Conservation (phyloP, 2,797 vertebrate species). For the Myripristis murdjan region DNA sequence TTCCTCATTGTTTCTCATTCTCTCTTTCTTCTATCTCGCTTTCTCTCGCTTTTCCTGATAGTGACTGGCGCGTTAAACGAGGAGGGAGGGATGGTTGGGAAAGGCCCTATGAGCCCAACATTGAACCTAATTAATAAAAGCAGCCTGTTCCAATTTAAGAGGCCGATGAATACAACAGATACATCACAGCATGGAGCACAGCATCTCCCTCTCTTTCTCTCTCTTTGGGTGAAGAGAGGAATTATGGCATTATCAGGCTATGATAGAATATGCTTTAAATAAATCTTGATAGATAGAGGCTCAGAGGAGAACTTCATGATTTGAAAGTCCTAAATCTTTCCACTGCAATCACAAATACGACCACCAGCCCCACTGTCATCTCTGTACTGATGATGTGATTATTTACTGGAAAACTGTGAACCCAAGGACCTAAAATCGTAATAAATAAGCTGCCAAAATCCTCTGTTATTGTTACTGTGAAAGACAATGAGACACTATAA, state of each 20-base stretch:
- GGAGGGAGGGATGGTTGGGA: constrained; percentile 57
- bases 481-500: too few species aligned
- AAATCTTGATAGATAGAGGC: constrained; percentile 25
- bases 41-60: constrained; percentile 6
- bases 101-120: constrained; percentile 64
- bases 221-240: constrained; percentile 34
- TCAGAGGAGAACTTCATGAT: not conserved
- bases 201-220: constrained; percentile 23
- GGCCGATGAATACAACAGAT: constrained; percentile 81
- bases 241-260: constrained; percentile 41
- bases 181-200: constrained; percentile 62
- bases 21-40: constrained; percentile 19
- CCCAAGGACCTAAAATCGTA: too few species aligned
- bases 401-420: not conserved
- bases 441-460: not conserved
- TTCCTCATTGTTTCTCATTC: constrained; percentile 8
- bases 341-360: not conserved
- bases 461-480: too few species aligned
- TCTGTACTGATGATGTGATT: constrained; percentile 10
- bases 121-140: constrained; percentile 84
- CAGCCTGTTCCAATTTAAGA: constrained; percentile 76
- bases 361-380: not conserved
- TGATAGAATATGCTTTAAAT: constrained; percentile 32
- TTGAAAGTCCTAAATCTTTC: constrained; percentile 11
- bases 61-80: constrained; percentile 56